These are phyloP conservation scores for Martes martes DNA, from an alignment of 2,113 vertebrate genomes.

Conservation along the genomic window DNA sequence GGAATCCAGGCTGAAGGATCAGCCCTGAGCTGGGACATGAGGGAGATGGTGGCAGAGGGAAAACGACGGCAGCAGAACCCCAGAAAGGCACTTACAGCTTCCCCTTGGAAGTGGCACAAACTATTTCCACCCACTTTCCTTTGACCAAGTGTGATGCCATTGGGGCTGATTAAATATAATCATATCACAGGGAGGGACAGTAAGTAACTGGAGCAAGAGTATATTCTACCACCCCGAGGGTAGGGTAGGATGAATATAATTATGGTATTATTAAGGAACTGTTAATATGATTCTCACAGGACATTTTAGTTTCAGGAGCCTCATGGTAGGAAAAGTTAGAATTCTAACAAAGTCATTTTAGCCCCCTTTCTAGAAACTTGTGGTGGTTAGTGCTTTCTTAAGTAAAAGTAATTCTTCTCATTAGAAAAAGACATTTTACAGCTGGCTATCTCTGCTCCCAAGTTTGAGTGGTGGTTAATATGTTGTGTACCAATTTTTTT, in stretches of 20 bases:
- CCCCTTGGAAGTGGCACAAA: neutral
- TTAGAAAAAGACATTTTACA: neutral
- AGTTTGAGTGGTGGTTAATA: neutral
- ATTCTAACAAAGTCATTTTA: neutral
- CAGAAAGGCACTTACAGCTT: neutral
- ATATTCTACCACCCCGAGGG: neutral
- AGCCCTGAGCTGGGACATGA: neutral
- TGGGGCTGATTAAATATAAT: neutral
- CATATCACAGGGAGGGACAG: neutral
- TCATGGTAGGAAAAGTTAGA: neutral
- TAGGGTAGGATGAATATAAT: neutral
- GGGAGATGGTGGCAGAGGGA: neutral
- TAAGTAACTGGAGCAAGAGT: neutral
- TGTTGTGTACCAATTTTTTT: neutral
- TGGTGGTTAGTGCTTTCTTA: neutral
- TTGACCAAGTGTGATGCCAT: neutral
- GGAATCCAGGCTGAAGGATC: neutral
- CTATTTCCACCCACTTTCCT: neutral
- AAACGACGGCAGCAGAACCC: neutral
- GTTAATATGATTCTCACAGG: neutral
- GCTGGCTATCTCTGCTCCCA: neutral
- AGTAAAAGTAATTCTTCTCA: neutral
- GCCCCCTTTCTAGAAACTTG: neutral
- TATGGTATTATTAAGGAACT: neutral
- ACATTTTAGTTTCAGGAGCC: neutral